Conservation (phyloP, 2,888 invertebrate genomes). For the Pharmacophagus antenor region DNA sequence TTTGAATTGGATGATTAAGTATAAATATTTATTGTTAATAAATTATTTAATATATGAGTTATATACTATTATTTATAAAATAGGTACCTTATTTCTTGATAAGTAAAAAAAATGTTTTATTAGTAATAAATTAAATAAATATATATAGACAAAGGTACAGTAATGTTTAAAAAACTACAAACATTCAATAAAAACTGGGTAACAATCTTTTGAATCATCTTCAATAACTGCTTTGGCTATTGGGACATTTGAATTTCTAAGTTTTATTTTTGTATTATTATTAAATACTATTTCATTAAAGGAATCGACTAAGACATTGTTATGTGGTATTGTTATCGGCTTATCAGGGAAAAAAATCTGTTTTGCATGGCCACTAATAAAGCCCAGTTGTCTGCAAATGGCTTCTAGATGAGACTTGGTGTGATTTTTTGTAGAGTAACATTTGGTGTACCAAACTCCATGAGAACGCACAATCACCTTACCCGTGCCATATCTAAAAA, state of each 20-base stretch:
- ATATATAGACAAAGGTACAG: background rate
- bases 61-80: background rate
- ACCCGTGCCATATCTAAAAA: constrained; percentile 79
- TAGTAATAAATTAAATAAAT: background rate
- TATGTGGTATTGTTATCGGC: constrained; percentile 47
- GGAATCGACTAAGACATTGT: constrained; percentile 53
- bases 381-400: constrained; percentile 84
- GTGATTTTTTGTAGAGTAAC: constrained; percentile 78
- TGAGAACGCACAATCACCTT: constrained; percentile 84
- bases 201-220: constrained; percentile 52
- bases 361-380: constrained; percentile 76
- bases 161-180: constrained; percentile 42
- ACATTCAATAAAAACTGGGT: constrained; percentile 75
- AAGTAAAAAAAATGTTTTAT: background rate
- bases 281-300: constrained; percentile 65
- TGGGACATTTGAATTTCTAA: constrained; percentile 62
- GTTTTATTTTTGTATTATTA: constrained; percentile 59
- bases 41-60: background rate
- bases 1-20: background rate
- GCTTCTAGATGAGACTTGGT: constrained; percentile 78
- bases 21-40: background rate
- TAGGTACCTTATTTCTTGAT: background rate
- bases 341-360: constrained; percentile 51
- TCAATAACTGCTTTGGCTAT: constrained; percentile 58
- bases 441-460: constrained; percentile 87